Base-by-base conservation (phyloP, 2,797 vertebrate genomes). In the Xyrichtys novacula region DNA sequence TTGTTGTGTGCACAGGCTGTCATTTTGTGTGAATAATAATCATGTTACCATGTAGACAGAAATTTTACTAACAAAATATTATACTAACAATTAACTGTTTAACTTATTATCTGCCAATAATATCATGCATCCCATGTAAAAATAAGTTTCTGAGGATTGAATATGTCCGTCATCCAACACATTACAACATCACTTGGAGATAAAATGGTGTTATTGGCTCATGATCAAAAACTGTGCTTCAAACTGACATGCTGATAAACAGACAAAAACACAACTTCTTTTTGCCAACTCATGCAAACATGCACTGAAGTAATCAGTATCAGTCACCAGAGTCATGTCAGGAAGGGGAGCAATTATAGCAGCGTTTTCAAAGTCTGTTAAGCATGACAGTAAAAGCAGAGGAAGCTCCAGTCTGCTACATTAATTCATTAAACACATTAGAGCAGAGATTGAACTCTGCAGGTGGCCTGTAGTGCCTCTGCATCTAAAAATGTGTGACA, bases 231-330 rank as follows among this genome's bases (percentile, higher is more conserved):
- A 5, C 5, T 31, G 26, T 31, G 29, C 17, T 47, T 67, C 12
- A 69, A 46, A 68, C 19, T 16, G 14, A 64, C 70, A 71, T 66
- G 65, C 68, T 60, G 23, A 67, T 12, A 39, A 52, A 32, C 42
- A 26, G 22, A 78, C 48, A 64, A 49, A 52, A 34, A 32, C 32
- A 42, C 19, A 48, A 31, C 22, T 17, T 38, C 39, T 61, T 49
- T 17, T 40, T 20, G 32, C 8, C 12, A 42, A 58, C 7, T 61
- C 86, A 87, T 88, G 84, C 86, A 85, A 59, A 64, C 76, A 81
- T 85, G 74, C 78, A 53, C 43, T 26, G 48, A 55, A 59, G 49
- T 20, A 6, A 54, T 22, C 22, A 40, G 34, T 52, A 61, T 26
- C 15, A 22, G 2, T 32, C 17, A 34, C 1, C 49, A 19, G 36